A percentile compares a stretch with the other conserved stretches of the same genome.
Conservation (phyloP, 2,797 vertebrate genomes). For the Manis crassicaudata region DNA sequence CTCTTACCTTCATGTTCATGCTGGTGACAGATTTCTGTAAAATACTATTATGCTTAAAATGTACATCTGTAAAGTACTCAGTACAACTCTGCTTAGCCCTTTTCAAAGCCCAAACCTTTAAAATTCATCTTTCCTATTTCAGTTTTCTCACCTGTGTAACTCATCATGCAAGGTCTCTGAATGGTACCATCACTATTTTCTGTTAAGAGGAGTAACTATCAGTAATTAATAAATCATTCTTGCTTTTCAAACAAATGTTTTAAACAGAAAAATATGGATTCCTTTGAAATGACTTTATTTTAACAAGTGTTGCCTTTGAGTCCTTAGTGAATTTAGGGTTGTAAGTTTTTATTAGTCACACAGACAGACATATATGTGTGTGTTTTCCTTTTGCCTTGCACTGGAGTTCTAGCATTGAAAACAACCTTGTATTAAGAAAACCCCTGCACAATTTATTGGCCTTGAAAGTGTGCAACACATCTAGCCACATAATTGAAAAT, state of each 20-base stretch:
- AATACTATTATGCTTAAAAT: background rate
- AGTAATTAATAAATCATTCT: constrained; percentile 30
- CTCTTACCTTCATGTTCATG: background rate
- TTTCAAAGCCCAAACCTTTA: background rate
- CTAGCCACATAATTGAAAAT: constrained; percentile 88
- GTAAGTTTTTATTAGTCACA: constrained; percentile 43
- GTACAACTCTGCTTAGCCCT: background rate
- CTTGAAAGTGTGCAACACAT: constrained; percentile 85
- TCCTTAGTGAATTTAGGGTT: constrained; percentile 53
- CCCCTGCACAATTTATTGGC: constrained; percentile 76
- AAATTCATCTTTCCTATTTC: background rate
- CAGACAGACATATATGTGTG: background rate
- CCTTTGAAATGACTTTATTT: constrained; percentile 72
- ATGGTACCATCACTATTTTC: constrained; percentile 65
- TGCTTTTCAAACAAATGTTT: constrained; percentile 69
- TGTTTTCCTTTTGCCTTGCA: constrained; percentile 30
- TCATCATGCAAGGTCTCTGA: constrained; percentile 52
- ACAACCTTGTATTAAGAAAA: constrained; percentile 79
- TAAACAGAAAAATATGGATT: constrained; percentile 66
- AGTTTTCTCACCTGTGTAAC: background rate
- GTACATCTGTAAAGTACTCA: background rate
- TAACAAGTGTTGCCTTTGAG: constrained; percentile 61
- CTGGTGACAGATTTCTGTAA: background rate
- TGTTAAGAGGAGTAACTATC: constrained; percentile 60
- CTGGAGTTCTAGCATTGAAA: constrained; percentile 69